phyloP scores from a whole-genome alignment of 2,113 vertebrate species.

The Narcine bancroftii region DNA sequence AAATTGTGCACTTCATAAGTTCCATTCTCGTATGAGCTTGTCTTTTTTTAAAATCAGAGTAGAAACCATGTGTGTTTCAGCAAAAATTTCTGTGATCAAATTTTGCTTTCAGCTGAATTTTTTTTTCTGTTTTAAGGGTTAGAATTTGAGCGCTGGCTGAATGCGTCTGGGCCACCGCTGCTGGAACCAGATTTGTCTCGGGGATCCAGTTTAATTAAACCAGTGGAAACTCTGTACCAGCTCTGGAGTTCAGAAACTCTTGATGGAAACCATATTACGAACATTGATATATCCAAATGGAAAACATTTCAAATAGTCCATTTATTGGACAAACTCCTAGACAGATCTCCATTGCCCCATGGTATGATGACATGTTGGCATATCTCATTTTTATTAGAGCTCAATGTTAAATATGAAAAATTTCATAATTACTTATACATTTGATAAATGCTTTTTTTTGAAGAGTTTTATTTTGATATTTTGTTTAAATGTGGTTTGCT shows the following conservation, averaged over 20 bases:
- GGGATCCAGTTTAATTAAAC: constrained; percentile 69
- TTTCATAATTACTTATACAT: background rate
- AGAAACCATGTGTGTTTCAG: background rate
- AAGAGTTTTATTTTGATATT: background rate
- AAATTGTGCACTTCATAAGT: background rate
- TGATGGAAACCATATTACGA: constrained; percentile 52
- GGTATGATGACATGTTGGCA: constrained; percentile 54
- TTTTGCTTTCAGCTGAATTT: background rate
- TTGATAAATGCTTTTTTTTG: background rate
- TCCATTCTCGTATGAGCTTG: background rate
- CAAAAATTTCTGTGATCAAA: background rate
- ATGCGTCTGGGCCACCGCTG: constrained; percentile 77
- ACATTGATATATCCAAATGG: constrained; percentile 76
- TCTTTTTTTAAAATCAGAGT: background rate
- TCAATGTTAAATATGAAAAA: background rate
- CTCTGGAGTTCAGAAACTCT: constrained; percentile 69
- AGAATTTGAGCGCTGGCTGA: constrained; percentile 91
- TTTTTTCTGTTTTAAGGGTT: constrained; percentile 58
- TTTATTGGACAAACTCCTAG: constrained; percentile 86
- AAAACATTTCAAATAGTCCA: constrained; percentile 89
- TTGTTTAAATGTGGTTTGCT: background rate
- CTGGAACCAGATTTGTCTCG: constrained; percentile 85
- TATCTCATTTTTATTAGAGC: background rate
- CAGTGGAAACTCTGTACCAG: constrained; percentile 75
- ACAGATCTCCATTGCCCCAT: constrained; percentile 71